phyloP scores from a whole-genome alignment of 2,888 invertebrate genomes.

The Osmoderma eremita region DNA sequence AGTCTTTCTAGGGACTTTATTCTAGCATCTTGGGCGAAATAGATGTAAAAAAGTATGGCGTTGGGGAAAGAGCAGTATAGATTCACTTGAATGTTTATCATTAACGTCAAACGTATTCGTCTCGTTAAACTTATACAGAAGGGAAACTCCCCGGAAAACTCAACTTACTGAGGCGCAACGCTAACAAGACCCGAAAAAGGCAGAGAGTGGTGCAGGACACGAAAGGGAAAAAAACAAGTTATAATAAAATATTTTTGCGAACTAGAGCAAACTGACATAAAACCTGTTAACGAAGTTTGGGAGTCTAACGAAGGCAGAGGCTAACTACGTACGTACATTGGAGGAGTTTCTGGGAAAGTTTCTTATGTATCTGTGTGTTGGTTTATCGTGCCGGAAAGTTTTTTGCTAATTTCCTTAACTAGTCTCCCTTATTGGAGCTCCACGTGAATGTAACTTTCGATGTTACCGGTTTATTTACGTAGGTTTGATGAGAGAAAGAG shows the following conservation, averaged over 20 bases:
- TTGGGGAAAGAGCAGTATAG: too few species aligned
- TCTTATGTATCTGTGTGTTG: constrained; percentile 11
- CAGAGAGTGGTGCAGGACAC: too few species aligned
- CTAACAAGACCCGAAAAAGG: too few species aligned
- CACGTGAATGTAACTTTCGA: constrained; percentile 23
- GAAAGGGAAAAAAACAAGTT: constrained; percentile 15
- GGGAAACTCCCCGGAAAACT: too few species aligned
- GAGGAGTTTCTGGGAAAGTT: constrained; percentile 19
- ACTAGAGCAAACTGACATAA: constrained; percentile 26
- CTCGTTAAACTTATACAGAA: too few species aligned
- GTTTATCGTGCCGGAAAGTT: constrained; percentile 19
- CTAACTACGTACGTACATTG: not conserved
- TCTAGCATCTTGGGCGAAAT: too few species aligned
- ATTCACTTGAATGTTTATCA: too few species aligned
- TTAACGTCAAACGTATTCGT: too few species aligned
- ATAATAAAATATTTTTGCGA: constrained; percentile 28
- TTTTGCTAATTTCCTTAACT: constrained; percentile 34
- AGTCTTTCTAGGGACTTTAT: too few species aligned
- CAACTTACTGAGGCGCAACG: too few species aligned
- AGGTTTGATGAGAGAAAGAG: too few species aligned
- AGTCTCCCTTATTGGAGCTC: constrained; percentile 19
- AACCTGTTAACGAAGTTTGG: constrained; percentile 34
- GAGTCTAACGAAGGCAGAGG: not conserved
- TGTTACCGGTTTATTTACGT: constrained; percentile 8
- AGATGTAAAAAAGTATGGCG: too few species aligned